phyloP scores from a whole-genome alignment of 2,888 invertebrate species.

The Anthophora plumipes region DNA sequence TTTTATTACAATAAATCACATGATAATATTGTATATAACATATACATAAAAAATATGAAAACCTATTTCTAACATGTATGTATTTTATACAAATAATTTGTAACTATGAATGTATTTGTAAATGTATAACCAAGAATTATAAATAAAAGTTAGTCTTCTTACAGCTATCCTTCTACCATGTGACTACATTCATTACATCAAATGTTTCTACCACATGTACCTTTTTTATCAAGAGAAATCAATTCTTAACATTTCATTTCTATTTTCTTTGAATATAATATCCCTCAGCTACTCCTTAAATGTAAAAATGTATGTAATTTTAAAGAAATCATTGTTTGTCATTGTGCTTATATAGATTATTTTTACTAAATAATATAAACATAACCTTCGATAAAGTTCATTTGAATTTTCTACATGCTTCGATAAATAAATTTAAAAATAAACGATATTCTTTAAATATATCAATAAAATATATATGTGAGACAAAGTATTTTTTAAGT shows the following conservation, averaged over 20 bases:
- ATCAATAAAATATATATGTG: background rate
- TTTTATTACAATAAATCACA: background rate
- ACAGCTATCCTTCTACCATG: background rate
- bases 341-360: background rate
- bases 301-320: background rate
- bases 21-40: background rate
- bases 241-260: background rate
- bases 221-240: background rate
- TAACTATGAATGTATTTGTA: background rate
- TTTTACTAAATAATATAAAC: constrained; percentile 38
- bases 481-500: constrained; percentile 5
- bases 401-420: background rate
- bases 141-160: background rate
- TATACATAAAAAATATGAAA: background rate
- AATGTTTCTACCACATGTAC: constrained; percentile 9
- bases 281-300: background rate
- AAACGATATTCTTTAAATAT: background rate
- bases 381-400: constrained; percentile 38
- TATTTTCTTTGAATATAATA: constrained; percentile 1
- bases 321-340: background rate
- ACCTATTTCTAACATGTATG: background rate
- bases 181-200: background rate
- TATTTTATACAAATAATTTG: background rate
- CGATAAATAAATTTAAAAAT: constrained; percentile 3
- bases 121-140: background rate